Conservation (phyloP, 1,140 invertebrate genomes). For the Drosophila tani region DNA sequence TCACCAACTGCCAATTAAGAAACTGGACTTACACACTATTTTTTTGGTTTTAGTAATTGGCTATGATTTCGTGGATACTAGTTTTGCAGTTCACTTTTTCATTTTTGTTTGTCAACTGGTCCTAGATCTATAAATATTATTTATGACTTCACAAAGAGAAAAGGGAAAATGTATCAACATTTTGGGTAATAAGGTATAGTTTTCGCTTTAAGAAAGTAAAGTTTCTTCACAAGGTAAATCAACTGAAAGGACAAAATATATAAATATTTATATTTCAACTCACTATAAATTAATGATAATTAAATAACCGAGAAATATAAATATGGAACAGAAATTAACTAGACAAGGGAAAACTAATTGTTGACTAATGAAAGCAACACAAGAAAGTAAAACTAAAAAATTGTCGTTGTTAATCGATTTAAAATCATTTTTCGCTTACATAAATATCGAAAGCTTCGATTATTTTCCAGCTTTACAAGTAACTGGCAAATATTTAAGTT, state of each 20-base stretch:
- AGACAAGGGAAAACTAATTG: too few species aligned
- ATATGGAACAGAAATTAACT: too few species aligned
- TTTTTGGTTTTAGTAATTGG: background rate
- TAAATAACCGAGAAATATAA: too few species aligned
- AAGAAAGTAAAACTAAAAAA: too few species aligned
- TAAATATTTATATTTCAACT: too few species aligned
- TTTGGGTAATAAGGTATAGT: too few species aligned
- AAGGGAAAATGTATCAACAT: background rate
- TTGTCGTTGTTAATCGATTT: background rate
- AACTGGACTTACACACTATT: constrained; percentile 19
- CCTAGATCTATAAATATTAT: background rate
- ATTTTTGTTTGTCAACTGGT: background rate
- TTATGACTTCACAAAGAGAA: background rate
- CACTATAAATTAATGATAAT: too few species aligned
- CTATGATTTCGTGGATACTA: background rate
- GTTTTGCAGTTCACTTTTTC: background rate
- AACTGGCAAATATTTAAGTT: background rate
- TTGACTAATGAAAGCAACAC: too few species aligned
- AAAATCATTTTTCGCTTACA: background rate
- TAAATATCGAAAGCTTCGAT: too few species aligned
- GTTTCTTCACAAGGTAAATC: too few species aligned
- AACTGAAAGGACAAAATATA: too few species aligned
- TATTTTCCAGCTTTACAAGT: background rate
- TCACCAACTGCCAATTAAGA: constrained; percentile 31
- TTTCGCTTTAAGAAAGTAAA: too few species aligned